Conservation (phyloP, 2,888 invertebrate species). For the Cheilosia vernalis region DNA sequence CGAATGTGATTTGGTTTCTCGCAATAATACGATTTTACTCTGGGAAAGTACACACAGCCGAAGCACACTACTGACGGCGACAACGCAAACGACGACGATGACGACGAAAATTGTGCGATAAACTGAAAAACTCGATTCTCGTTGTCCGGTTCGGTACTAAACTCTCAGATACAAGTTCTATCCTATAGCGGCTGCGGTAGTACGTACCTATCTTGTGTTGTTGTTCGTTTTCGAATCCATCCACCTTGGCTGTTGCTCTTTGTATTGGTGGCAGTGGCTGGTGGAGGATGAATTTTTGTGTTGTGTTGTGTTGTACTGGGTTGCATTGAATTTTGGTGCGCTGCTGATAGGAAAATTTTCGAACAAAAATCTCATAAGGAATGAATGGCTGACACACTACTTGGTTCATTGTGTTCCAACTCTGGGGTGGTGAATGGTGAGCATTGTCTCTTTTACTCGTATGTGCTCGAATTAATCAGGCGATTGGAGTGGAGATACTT, state of each 20-base stretch:
- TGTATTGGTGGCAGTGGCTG: constrained; percentile 51
- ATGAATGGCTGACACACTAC: constrained; percentile 36
- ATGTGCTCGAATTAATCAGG: constrained; percentile 59
- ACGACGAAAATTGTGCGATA: constrained; percentile 72
- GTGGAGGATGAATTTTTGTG: constrained; percentile 55
- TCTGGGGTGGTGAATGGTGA: constrained; percentile 5
- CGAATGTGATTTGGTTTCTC: constrained; percentile 84
- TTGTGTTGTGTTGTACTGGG: constrained; percentile 70
- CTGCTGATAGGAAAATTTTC: constrained; percentile 54
- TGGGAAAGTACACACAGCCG: constrained; percentile 70
- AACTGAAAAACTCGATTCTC: constrained; percentile 72
- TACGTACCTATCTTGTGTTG: constrained; percentile 1
- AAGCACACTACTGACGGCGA: constrained; percentile 58
- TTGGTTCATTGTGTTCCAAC: constrained; percentile 59
- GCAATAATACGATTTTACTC: constrained; percentile 83
- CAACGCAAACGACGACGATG: constrained; percentile 64
- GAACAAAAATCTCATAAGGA: constrained; percentile 36
- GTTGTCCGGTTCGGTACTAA: constrained; percentile 58
- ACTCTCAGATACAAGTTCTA: constrained; percentile 72
- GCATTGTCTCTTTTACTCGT: constrained; percentile 52
- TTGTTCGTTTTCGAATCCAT: constrained; percentile 1
- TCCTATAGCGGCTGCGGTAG: constrained; percentile 28
- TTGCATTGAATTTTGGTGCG: constrained; percentile 62
- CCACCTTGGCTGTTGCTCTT: constrained; percentile 59
- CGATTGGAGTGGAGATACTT: constrained; percentile 65